Evolutionary conservation across 2,797 vertebrate species (phyloP).

Genomic region (Rhincodon typus): DNA sequence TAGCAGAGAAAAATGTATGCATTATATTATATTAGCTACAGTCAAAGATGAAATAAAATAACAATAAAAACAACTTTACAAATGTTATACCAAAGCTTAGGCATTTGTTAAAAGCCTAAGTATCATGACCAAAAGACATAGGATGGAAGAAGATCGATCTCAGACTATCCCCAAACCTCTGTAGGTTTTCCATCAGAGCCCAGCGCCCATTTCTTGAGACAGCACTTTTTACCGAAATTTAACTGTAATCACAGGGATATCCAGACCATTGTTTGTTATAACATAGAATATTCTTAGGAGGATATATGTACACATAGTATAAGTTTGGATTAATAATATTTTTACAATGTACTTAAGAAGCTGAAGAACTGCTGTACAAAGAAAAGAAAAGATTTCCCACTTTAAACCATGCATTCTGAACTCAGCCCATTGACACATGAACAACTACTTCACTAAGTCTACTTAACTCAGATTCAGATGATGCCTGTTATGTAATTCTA

Average conservation of each 20-base stretch:
- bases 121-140: slow-evolving; percentile 69
- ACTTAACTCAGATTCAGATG: background rate
- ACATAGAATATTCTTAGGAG: no score
- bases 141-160: slow-evolving; percentile 53
- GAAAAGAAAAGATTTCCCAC: background rate
- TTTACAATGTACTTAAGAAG: background rate
- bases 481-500: background rate
- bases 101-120: slow-evolving; percentile 64
- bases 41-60: slow-evolving; percentile 48
- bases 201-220: background rate
- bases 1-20: slow-evolving; percentile 61
- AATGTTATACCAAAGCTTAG: slow-evolving; percentile 62
- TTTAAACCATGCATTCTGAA: background rate
- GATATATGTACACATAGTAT: background rate
- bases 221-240: no score
- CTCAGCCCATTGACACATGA: background rate
- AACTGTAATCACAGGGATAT: background rate
- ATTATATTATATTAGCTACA: slow-evolving; percentile 53
- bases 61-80: slow-evolving; percentile 29
- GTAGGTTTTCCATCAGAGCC: background rate
- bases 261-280: background rate
- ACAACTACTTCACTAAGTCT: background rate
- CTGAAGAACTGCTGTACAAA: background rate
- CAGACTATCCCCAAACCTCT: slow-evolving; percentile 16
- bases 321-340: background rate